Percentiles rank a stretch among this genome's conserved stretches.
phyloP scores from a whole-genome alignment of 2,888 invertebrate genomes.

The Aporophyla lueneburgensis region DNA sequence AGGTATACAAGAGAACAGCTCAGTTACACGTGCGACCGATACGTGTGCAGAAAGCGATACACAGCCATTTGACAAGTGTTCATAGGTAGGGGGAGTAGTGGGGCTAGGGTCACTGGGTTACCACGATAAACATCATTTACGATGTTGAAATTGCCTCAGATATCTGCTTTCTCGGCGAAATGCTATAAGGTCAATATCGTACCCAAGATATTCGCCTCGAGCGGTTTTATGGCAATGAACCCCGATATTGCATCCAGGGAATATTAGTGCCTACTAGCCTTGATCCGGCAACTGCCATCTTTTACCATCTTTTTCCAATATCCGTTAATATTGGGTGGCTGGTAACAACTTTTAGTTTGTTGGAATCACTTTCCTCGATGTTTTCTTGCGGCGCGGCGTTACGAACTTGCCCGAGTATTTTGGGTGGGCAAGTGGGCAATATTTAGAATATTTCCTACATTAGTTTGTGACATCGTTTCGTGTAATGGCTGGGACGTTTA shows the following conservation, averaged over 20 bases:
- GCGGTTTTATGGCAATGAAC: conserved; percentile 86
- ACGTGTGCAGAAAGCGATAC: conserved; percentile 65
- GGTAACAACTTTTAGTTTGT: conserved; percentile 79
- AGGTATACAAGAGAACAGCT: conserved; percentile 54
- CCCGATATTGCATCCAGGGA: conserved; percentile 84
- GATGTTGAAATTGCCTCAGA: conserved; percentile 81
- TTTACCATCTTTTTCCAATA: conserved; percentile 86
- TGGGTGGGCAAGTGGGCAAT: conserved; percentile 53
- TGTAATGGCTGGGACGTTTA: conserved; percentile 57
- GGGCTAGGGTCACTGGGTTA: conserved; percentile 75
- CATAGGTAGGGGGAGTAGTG: conserved; percentile 55
- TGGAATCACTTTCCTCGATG: conserved; percentile 75
- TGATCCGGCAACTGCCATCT: conserved; percentile 84
- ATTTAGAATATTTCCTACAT: conserved; percentile 67
- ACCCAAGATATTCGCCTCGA: conserved; percentile 81
- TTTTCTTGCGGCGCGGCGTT: conserved; percentile 67
- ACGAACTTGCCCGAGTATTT: conserved; percentile 57
- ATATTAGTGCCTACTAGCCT: conserved; percentile 84
- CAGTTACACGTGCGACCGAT: conserved; percentile 59
- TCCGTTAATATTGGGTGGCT: conserved; percentile 82
- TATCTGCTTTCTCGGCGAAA: conserved; percentile 81
- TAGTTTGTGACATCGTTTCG: conserved; percentile 64
- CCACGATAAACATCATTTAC: conserved; percentile 83
- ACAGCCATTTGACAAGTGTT: conserved; percentile 69
- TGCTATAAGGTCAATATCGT: conserved; percentile 83